Base-by-base conservation (phyloP, 2,113 vertebrate species). In the Cichladusa arquata region DNA sequence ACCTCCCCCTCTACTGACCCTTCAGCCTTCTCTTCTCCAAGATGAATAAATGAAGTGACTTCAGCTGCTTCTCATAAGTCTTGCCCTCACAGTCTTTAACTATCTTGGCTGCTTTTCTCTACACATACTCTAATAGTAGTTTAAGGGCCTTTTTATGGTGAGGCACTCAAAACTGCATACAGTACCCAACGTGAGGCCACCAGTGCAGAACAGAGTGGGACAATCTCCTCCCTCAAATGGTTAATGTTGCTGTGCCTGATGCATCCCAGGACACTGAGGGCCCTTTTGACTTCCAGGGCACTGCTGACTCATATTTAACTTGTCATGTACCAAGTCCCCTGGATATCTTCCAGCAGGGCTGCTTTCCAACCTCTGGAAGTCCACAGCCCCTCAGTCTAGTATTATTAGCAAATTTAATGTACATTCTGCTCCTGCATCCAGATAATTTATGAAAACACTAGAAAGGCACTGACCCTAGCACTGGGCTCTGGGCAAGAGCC, bases 11-110 rank as follows among this genome's bases (percentile, higher is more conserved):
- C 71, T 3, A 1, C 33, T 53, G 20, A 70, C 6, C 9, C 17
- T 12, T 82, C 50, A 58, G 8, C 48, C 8, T 81, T 67, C 33
- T 51, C 12, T 64, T 64, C 29, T 51, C 12, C 24, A 40, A 25
- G 29, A n/a, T 17, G 24, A 62, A 20, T 16, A 71, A 79, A 79
- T 51, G 3, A 47, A 48, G 24, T 16, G 6, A 40, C 20, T 54
- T 56, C 10, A 62, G 25, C 19, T 48, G 24, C n/a, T n/a, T 33
- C n/a, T 87, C 1, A 0, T n/a, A 38, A 61, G 12, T n/a, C 15
- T 40, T 53, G 15, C 10, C 40, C 56, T 70, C 10, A 38, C 5
- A 2, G 24, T 13, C 11, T 62, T 54, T 54, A 19, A 40, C 16
- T 11, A 40, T 40, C 24, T 54, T 47, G 31, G 11, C 20, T 5